Conservation (phyloP, 2,888 invertebrate genomes). For the Apoda limacodes region DNA sequence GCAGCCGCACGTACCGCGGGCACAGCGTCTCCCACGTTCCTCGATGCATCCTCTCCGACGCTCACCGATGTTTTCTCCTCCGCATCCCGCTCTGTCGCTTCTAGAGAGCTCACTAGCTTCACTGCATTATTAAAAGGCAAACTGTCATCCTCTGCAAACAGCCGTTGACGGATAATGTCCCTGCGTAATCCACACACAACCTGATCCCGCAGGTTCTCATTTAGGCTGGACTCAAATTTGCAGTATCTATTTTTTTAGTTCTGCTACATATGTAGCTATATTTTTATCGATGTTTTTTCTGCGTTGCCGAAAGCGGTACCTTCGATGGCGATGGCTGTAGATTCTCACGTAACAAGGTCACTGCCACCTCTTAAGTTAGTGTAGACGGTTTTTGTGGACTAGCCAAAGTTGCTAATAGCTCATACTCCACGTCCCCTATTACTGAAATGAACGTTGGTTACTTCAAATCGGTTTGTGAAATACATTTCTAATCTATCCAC, state of each 20-base stretch:
- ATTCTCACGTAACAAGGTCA: no score
- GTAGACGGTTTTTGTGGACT: no score
- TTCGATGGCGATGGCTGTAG: no score
- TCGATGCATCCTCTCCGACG: not conserved
- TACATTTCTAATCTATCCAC: no score
- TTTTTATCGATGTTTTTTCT: no score
- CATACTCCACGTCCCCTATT: no score
- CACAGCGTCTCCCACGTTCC: not conserved
- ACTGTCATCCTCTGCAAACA: conserved; percentile 9
- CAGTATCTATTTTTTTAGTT: not conserved
- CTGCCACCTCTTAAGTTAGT: no score
- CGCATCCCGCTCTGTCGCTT: conserved; percentile 13
- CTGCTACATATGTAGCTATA: not conserved
- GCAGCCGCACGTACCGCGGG: no score
- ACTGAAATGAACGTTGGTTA: no score
- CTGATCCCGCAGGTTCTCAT: conserved; percentile 1
- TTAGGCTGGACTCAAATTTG: not conserved
- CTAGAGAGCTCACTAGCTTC: conserved; percentile 9
- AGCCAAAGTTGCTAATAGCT: no score
- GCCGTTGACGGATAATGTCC: conserved; percentile 11
- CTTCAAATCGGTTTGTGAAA: no score
- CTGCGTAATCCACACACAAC: conserved; percentile 12
- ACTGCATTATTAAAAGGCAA: conserved; percentile 7
- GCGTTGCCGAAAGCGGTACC: no score
- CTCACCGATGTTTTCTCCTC: not conserved